phyloP scores from a whole-genome alignment of 2,888 invertebrate species.

The Rhabditophanes sp. region DNA sequence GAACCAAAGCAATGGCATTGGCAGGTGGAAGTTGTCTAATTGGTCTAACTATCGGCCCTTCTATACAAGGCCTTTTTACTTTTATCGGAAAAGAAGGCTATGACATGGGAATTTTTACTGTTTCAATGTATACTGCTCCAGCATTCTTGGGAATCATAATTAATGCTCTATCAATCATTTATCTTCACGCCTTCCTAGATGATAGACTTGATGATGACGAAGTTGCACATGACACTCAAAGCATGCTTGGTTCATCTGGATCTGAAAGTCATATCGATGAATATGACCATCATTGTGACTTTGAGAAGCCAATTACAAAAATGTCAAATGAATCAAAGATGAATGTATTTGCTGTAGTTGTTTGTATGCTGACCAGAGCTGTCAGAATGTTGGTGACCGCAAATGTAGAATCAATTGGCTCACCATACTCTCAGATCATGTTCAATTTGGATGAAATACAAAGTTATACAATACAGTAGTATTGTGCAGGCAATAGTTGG shows the following conservation, averaged over 20 bases:
- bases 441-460: conserved; percentile 14
- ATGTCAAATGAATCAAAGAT: too few relatives aligned
- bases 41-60: conserved; percentile 19
- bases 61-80: conserved; percentile 16
- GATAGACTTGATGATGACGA: conserved; percentile 10
- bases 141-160: conserved; percentile 16
- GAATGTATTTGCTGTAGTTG: conserved; percentile 18
- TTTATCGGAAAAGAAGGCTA: conserved; percentile 17
- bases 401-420: conserved; percentile 15
- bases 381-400: conserved; percentile 11
- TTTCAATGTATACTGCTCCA: conserved; percentile 20
- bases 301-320: too few relatives aligned
- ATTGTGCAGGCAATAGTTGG: conserved; percentile 16
- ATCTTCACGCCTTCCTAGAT: conserved; percentile 9
- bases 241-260: too few relatives aligned
- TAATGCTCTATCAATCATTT: conserved; percentile 9
- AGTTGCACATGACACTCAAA: conserved; percentile 7
- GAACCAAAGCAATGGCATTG: conserved; percentile 16
- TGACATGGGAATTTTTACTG: conserved; percentile 9
- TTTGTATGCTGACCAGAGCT: conserved; percentile 16
- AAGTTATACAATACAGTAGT: conserved; percentile 15
- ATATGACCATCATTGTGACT: too few relatives aligned
- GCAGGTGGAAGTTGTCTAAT: conserved; percentile 19
- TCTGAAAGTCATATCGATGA: too few relatives aligned
- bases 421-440: conserved; percentile 20